Evolutionary conservation across 2,797 vertebrate genomes (phyloP), one percentile per base, ranked within the genome.

Genomic region (Alcedo quadribrachys): DNA sequence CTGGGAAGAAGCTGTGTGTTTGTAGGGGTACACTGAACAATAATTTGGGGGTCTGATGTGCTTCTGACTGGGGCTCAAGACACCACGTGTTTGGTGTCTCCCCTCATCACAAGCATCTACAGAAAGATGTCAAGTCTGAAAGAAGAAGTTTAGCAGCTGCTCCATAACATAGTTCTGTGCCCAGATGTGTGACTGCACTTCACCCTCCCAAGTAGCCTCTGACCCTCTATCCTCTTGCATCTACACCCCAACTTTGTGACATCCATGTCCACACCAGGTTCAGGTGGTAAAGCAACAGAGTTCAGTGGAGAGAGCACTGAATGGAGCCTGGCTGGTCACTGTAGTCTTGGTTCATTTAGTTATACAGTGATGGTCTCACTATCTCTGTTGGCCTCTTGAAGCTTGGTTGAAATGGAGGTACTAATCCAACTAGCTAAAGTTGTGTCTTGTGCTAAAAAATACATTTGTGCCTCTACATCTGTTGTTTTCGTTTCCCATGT

Each of bases 81-180:
- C 8, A 13, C 9, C 22, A 7, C 0, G 1, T 5, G 9, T 37
- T 69, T 0, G 0, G 8, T 67, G 6, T 60, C n/a, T 55, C 58
- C 69, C 25, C 25, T 67, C 69, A 27, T 37, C 30, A 3, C 0
- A 3, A 40, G 55, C 35, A 37, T 28, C 7, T 1, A 37, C 54
- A 54, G 33, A 24, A 67, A 71, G 22, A 32, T 40, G 30, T 35
- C 17, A 15, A 18, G 28, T 55, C 32, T 61, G 22, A 70, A 74
- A 40, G 6, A 46, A 28, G 9, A 65, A 16, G 24, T 62, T 70
- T 57, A 58, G 24, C 62, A 69, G 54, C 81, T 53, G 45, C 28
- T 48, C 30, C 4, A 0, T 27, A 30, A 66, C 11, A 30, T 12
- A 74, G 32, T 42, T 13, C 40, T 30, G 20, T 3, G 3, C 60